phyloP scores from a whole-genome alignment of 2,888 invertebrate genomes.

The Diarsia mendica region DNA sequence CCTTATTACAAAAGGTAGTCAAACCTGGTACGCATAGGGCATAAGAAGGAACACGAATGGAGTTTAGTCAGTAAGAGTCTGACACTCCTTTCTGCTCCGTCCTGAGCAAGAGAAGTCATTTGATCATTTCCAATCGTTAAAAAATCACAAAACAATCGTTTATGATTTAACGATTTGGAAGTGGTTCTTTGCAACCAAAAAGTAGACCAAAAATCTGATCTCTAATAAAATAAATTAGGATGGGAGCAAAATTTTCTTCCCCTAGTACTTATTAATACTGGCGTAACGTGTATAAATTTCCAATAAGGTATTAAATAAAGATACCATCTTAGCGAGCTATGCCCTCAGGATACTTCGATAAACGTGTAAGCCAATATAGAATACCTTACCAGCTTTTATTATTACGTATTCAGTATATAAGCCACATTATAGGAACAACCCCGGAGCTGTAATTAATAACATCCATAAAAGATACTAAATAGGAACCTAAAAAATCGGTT shows the following conservation, averaged over 20 bases:
- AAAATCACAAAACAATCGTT: too few species aligned
- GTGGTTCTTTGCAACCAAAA: background rate
- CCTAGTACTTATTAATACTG: background rate
- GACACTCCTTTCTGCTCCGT: too few species aligned
- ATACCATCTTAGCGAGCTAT: slow-evolving; percentile 36
- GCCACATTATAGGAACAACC: background rate
- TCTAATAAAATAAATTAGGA: background rate
- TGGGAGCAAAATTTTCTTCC: background rate
- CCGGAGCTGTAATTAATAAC: slow-evolving; percentile 37
- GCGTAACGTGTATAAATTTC: slow-evolving; percentile 8
- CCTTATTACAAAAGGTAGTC: too few species aligned
- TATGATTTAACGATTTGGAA: too few species aligned
- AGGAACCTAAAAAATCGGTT: slow-evolving; percentile 6
- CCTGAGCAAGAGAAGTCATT: too few species aligned
- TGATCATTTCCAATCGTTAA: too few species aligned
- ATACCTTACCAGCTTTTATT: slow-evolving; percentile 4
- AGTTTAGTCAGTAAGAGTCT: too few species aligned
- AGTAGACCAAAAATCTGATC: background rate
- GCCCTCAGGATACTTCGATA: slow-evolving; percentile 16
- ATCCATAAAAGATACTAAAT: background rate
- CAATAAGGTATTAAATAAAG: slow-evolving; percentile 33
- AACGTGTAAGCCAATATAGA: slow-evolving; percentile 1
- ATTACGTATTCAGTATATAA: slow-evolving; percentile 18
- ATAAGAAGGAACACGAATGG: too few species aligned
- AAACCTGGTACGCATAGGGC: too few species aligned